phyloP scores from a whole-genome alignment of 2,797 vertebrate species.

The Catamblyrhynchus diadema region DNA sequence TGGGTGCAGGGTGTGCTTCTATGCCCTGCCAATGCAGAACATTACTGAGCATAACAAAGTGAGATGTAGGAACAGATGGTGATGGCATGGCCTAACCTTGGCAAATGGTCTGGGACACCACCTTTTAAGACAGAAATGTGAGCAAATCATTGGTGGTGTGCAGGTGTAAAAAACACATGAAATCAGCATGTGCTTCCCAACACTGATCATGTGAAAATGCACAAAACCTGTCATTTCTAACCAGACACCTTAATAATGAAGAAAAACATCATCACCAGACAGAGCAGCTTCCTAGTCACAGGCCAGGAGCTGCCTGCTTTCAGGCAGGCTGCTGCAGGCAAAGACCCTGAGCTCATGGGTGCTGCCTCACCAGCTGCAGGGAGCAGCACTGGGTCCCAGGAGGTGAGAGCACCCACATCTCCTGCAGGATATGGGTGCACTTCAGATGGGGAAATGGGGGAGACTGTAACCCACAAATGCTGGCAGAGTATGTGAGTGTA shows the following conservation, averaged over 20 bases:
- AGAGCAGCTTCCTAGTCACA: neutral
- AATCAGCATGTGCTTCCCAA: neutral
- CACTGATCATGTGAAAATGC: neutral
- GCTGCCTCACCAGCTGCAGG: neutral
- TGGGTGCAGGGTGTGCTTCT: neutral
- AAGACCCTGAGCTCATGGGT: rapidly evolving
- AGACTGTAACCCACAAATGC: rapidly evolving
- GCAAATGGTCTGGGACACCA: neutral
- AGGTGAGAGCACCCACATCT: neutral
- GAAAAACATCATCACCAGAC: neutral
- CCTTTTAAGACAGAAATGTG: neutral
- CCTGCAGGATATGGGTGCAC: neutral
- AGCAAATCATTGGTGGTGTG: neutral
- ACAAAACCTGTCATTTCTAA: neutral
- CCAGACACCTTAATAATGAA: neutral
- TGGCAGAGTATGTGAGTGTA: neutral
- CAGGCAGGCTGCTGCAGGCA: neutral
- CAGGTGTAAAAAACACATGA: neutral
- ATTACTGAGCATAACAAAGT: neutral
- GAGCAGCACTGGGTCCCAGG: rapidly evolving
- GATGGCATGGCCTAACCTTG: neutral
- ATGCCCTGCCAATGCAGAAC: neutral
- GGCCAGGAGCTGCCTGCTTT: neutral
- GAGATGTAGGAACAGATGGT: neutral
- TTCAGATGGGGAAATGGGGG: neutral